Conservation (phyloP, 2,888 invertebrate genomes). For the Gandaritis pyraliata region DNA sequence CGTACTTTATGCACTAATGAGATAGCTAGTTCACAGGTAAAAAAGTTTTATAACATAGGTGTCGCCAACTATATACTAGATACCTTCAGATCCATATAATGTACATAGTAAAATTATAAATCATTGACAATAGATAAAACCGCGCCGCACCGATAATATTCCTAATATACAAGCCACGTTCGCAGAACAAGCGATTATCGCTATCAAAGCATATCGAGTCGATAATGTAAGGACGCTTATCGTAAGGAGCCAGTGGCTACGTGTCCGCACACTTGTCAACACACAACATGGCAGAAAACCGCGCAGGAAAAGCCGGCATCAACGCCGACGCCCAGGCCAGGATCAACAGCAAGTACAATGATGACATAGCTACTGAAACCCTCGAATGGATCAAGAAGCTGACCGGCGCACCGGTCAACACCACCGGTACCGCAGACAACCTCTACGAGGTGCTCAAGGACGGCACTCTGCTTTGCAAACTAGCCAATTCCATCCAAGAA, state of each 20-base stretch:
- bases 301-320: conserved; percentile 80
- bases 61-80: not conserved
- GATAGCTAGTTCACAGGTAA: too few species aligned
- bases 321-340: conserved; percentile 79
- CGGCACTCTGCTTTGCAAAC: conserved; percentile 94
- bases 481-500: conserved; percentile 93
- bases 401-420: conserved; percentile 92
- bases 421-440: conserved; percentile 94
- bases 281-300: conserved; percentile 77
- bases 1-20: too few species aligned
- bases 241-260: conserved; percentile 75
- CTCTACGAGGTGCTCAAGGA: conserved; percentile 95
- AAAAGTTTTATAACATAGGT: not conserved
- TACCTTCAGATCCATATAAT: conserved; percentile 31
- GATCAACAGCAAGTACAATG: conserved; percentile 98
- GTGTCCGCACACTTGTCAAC: conserved; percentile 70
- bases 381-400: conserved; percentile 96
- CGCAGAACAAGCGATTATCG: conserved; percentile 65
- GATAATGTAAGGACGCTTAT: conserved; percentile 72
- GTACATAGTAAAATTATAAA: conserved; percentile 56
- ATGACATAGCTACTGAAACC: conserved; percentile 95
- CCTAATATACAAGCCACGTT: conserved; percentile 52
- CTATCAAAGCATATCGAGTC: conserved; percentile 66
- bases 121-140: conserved; percentile 61
- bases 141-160: conserved; percentile 48